Evolutionary conservation across 2,888 invertebrate genomes (phyloP), one percentile per base, ranked within the genome.

Genomic region (Eugnorisma glareosa): DNA sequence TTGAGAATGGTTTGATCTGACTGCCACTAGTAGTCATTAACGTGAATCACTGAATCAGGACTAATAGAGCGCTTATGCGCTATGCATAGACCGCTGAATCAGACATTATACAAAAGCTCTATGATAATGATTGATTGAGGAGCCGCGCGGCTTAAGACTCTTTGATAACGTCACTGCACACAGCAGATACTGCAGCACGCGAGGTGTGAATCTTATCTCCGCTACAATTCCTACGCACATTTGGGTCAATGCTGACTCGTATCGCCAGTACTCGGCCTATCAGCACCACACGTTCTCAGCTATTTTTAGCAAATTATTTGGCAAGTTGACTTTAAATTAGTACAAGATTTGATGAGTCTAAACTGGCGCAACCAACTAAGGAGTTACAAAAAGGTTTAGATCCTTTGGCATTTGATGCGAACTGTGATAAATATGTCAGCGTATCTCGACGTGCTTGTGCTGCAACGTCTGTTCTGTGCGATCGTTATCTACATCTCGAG

Each of bases 241-340:
- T 76, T 82, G 68, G 82, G 84, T 84, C 85, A 85, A 69, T 79
- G 82, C 48, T 79, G 78, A 28, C 11, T 61, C 71, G 57, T 72
- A 67, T 51, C 77, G 59, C 28, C 57, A 35, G 1, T 1, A 48
- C 21, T 48, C 43, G 35, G 40, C n/a, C 57, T 61, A 66, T 69
- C 59, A 59, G 61, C 28, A 54, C 21, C 63, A 63, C 54, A 71
- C 35, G 15, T 15, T 68, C 6, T 54, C n/a, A 21, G n/a, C 59
- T 51, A 61, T 40, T 54, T 68, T 77, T 73, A 40, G 48, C 59
- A 75, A 37, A 40, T 77, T n/a, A 8, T 68, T 77, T 73, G 48
- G 48, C 59, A 75, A 37, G 48, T 77, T n/a, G 11, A 43, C 24
- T 13, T 61, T 18, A 24, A 45, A 57, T 57, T 45, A 28, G 24